Evolutionary conservation across 92 coral and sea anemone genomes (phyloP), one percentile per base, ranked within the genome.

Genomic region (Diadumene lineata): DNA sequence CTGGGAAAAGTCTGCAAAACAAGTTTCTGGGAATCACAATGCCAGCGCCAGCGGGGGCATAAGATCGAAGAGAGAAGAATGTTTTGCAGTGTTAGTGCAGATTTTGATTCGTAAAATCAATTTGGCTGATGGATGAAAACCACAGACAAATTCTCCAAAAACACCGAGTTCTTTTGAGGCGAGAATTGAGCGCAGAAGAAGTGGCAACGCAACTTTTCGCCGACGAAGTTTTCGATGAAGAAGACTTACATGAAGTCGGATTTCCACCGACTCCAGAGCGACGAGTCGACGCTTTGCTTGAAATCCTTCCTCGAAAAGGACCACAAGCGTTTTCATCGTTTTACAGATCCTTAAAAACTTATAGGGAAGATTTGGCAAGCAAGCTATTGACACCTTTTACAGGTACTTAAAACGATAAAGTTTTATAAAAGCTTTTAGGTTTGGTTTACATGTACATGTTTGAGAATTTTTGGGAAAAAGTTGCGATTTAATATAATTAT

Each of bases 301-400:
- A 79, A 33, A 7, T 73, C 1, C 88, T 87, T 0, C 31, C 68
- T 23, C 56, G 65, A 0, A 38, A 43, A 19, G 88, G 85, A 2
- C 79, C 92, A 0, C 0, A 50, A 10, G 92, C 88, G 1, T 87
- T 87, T 56, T 69, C 19, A 0, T 6, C 26, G 9, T 83, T 87
- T 70, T 21, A 74, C 56, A 30, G 74, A 31, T 58, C 78, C 18
- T 79, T 87, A 1, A 25, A 72, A 44, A 43, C 58, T 0, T 16
- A 31, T 11, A 29, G 34, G 8, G 32, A 29, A 3, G 75, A 78
- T 57, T 33, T 78, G 10, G 82, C 82, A 0, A 68, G 68, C 23
- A 34, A 9, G 24, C 21, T 78, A n/a, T 30, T n/a, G 2, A 62
- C 82, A 26, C 68, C 43, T 15, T 33, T 0, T 19, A 4, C 62